phyloP scores from a whole-genome alignment of 2,888 invertebrate species.

The Cryptocheilus praepositus region DNA sequence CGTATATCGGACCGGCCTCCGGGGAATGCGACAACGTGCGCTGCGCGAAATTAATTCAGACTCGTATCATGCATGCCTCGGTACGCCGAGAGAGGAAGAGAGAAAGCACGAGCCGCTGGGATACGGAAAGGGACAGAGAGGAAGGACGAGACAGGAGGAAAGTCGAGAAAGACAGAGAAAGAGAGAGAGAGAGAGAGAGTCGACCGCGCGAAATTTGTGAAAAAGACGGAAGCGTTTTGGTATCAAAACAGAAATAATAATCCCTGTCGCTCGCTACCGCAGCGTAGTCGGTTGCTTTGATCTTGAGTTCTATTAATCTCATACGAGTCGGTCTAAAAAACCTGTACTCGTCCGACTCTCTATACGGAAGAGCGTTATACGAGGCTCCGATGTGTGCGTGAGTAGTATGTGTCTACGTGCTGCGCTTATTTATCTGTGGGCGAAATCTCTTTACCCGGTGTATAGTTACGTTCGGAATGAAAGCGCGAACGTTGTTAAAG shows the following conservation, averaged over 20 bases:
- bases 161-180: neutral
- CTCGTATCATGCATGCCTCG: constrained; percentile 44
- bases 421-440: too few relatives aligned
- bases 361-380: neutral
- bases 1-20: constrained; percentile 38
- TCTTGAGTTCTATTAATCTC: constrained; percentile 28
- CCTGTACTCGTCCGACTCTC: constrained; percentile 5
- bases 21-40: constrained; percentile 53
- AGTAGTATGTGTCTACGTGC: too few relatives aligned
- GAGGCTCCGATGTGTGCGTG: neutral
- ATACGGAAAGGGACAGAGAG: neutral
- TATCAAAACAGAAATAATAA: constrained; percentile 41
- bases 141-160: neutral
- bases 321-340: neutral
- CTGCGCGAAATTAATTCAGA: constrained; percentile 54
- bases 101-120: neutral
- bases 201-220: constrained; percentile 2
- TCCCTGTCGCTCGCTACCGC: constrained; percentile 3
- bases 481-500: too few relatives aligned
- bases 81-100: constrained; percentile 29
- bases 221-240: constrained; percentile 11
- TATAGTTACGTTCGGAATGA: too few relatives aligned
- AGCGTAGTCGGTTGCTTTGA: constrained; percentile 7
- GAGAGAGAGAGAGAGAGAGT: neutral
- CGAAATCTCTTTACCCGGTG: too few relatives aligned